Evolutionary conservation across 2,797 vertebrate genomes (phyloP), one percentile per base, ranked within the genome.

Genomic region (Microctenopoma lineatum): DNA sequence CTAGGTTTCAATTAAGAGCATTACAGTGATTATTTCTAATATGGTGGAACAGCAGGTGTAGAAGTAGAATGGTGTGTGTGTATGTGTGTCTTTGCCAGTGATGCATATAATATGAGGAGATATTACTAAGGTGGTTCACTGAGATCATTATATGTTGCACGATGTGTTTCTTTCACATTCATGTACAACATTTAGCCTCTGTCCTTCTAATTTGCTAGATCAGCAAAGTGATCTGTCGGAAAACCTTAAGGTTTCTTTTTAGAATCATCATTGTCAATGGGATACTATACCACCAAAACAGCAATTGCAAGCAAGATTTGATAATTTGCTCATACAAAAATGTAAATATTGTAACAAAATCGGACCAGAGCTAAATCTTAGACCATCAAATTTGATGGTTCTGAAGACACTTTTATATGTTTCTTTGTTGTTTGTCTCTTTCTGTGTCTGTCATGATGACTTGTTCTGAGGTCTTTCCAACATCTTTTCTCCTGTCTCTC

Each of bases 91-190:
- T 21, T 26, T 5, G 51, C 21, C 2, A 45, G 46, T 50, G 74
- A 71, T 73, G 73, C 66, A 25, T 81, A 62, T 84, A 76, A 87
- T 85, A 65, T 74, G 51, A 77, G 52, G 59, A 81, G 83, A 81
- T 71, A 53, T 59, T 72, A 63, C 79, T 59, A 86, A 44, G 78
- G 77, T 81, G 76, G 74, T 77, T 74, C 66, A 66, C 69, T 79
- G 73, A 83, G 79, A 77, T 80, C 70, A 68, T 84, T 71, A 71
- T 70, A 42, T 74, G 80, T 9, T 55, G 65, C 55, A 64, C 47
- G 59, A 45, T 68, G 47, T 73, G 59, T 63, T 80, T 82, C 38
- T 51, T 75, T 42, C 60, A 59, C 75, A 78, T 84, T 79, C 59
- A 66, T 81, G 71, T 58, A 29, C 60, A 48, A 16, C 69, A 78